phyloP scores from a whole-genome alignment of 2,888 invertebrate species.

The Dione vanillae region DNA sequence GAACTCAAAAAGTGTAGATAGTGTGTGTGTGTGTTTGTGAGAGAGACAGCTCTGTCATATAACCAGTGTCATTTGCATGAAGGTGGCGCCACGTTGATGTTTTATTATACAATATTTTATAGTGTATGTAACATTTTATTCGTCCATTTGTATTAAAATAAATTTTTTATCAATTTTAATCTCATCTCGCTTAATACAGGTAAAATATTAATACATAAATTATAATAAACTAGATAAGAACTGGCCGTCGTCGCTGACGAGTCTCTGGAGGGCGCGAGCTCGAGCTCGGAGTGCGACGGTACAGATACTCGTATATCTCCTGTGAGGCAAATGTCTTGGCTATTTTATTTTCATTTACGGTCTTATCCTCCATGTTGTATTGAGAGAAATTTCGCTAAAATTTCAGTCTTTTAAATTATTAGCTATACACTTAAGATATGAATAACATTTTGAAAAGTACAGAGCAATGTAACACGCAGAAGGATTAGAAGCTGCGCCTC shows the following conservation, averaged over 20 bases:
- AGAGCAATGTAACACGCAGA: too few species aligned
- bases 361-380: neutral
- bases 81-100: too few species aligned
- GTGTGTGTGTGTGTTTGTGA: neutral
- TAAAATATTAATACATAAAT: neutral
- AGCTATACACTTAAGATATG: too few species aligned
- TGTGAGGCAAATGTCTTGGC: slow-evolving; percentile 3
- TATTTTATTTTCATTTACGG: slow-evolving; percentile 10
- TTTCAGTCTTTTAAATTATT: too few species aligned
- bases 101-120: too few species aligned
- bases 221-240: neutral
- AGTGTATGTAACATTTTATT: too few species aligned
- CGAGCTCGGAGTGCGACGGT: slow-evolving; percentile 10
- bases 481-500: too few species aligned
- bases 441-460: too few species aligned
- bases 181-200: too few species aligned
- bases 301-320: neutral
- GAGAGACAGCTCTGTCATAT: too few species aligned
- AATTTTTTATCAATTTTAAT: too few species aligned
- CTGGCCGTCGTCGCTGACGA: neutral
- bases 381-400: neutral
- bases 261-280: neutral
- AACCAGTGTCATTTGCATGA: neutral
- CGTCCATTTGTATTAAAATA: too few species aligned
- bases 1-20: neutral